A percentile compares a stretch with the other conserved stretches of the same genome.
These are phyloP conservation scores for Brachypodius melanocephalos DNA, from an alignment of 2,113 vertebrate genomes.

Conservation along the genomic window DNA sequence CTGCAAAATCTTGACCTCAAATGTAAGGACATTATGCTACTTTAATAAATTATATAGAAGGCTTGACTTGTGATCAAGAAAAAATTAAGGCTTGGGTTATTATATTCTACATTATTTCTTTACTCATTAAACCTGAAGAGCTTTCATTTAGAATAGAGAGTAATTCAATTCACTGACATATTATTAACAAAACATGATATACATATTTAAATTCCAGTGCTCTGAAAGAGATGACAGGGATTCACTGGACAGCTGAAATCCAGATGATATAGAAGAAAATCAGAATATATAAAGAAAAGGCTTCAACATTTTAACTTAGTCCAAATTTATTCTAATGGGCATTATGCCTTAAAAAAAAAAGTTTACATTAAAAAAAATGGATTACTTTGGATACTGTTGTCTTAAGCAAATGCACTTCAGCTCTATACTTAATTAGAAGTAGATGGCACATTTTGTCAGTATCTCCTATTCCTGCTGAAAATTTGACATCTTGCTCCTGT, in stretches of 20 bases:
- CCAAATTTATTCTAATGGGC: background rate
- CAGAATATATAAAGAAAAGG: background rate
- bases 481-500: background rate
- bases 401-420: background rate
- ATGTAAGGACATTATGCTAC: constrained; percentile 62
- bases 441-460: background rate
- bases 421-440: background rate
- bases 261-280: background rate
- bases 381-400: background rate
- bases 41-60: constrained; percentile 70
- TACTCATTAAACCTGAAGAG: constrained; percentile 45
- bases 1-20: constrained; percentile 70
- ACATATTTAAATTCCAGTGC: background rate
- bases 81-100: constrained; percentile 52
- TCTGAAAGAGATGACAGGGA: background rate
- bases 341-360: background rate
- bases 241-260: background rate
- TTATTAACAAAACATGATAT: constrained; percentile 36
- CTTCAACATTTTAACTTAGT: background rate
- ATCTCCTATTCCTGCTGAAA: background rate
- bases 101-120: constrained; percentile 43
- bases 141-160: constrained; percentile 20
- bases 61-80: constrained; percentile 68
- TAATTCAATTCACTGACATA: constrained; percentile 27
- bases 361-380: background rate